Base-by-base conservation (phyloP, 1,140 invertebrate species). In the Trissolcus basalis region DNA sequence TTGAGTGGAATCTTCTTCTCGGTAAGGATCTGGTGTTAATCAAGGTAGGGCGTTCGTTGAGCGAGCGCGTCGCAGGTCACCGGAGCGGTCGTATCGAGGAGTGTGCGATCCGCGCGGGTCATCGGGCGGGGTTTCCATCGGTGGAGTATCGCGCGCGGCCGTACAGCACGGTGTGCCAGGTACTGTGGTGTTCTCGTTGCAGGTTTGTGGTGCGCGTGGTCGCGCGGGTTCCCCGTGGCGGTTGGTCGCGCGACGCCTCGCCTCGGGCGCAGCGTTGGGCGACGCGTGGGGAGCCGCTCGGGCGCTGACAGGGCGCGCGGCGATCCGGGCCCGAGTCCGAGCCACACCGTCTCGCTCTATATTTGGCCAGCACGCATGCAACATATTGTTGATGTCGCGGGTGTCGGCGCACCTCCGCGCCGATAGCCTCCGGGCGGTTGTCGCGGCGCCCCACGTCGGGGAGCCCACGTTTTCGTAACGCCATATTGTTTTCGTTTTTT, bases 1-100 rank as follows among this genome's bases (percentile, higher is more conserved):
- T 91, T 89, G 88, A 90, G 88, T 91, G 90, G 83, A 86, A 83
- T 86, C 84, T 85, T 85, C 83, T 85, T 81, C 83, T 87, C 82
- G 86, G 85, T 87, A 87, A 87, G 85, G 81, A 83, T 79, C 79
- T 72, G 68, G 60, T 63, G 64, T 78, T 48, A 81, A 79, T 76
- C 81, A 59, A 77, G 63, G 76, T 81, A 71, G 72, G 80, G 71
- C 71, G 73, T 47, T 48, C 45, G 71, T 74, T n/a, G n/a, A n/a
- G 49, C 75, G 63, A 74, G 48, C 27, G 32, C 51, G 5, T 12
- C 36, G 67, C 0, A 78, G 68, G 67, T 60, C 71, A 64, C 48
- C 61, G 72, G 59, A 27, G 35, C 33, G 48, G 14, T 35, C 44
- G 59, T 32, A 27, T 10, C 36, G 36, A 11, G 3, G 3, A 10